These are phyloP conservation scores for Drosophila asahinai DNA, from an alignment of 1,140 invertebrate genomes.

Conservation along the genomic window DNA sequence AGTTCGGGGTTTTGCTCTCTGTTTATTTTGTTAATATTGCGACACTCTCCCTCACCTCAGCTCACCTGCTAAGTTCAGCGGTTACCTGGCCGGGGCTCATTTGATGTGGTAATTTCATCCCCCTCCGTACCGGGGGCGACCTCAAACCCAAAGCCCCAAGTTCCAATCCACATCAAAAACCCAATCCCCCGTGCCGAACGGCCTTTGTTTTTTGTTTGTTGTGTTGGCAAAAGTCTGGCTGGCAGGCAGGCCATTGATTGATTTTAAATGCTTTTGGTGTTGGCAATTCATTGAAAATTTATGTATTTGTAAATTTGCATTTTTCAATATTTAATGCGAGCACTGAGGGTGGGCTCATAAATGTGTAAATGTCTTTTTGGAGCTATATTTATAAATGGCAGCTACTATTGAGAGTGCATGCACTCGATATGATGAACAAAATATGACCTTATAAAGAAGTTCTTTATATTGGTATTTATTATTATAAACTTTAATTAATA, in stretches of 20 bases:
- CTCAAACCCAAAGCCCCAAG: neutral
- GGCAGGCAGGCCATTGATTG: conserved; percentile 57
- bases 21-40: conserved; percentile 55
- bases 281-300: conserved; percentile 71
- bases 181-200: neutral
- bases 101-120: conserved; percentile 37
- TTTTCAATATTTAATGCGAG: conserved; percentile 74
- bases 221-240: conserved; percentile 21
- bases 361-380: conserved; percentile 16
- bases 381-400: neutral
- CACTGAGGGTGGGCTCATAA: conserved; percentile 8
- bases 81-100: conserved; percentile 34
- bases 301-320: conserved; percentile 80
- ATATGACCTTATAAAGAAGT: fast-evolving
- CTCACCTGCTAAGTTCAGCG: conserved; percentile 35
- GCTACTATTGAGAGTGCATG: neutral
- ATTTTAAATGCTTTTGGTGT: conserved; percentile 80
- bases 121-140: no score
- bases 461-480: neutral
- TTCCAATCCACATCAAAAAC: no score
- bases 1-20: conserved; percentile 13
- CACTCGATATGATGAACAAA: neutral
- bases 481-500: no score
- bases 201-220: conserved; percentile 21
- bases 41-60: conserved; percentile 10